A percentile compares a stretch with the other conserved stretches of the same genome.
These are phyloP conservation scores for Acipenser transmontanus DNA, from an alignment of 2,797 vertebrate species.

Conservation along the genomic window DNA sequence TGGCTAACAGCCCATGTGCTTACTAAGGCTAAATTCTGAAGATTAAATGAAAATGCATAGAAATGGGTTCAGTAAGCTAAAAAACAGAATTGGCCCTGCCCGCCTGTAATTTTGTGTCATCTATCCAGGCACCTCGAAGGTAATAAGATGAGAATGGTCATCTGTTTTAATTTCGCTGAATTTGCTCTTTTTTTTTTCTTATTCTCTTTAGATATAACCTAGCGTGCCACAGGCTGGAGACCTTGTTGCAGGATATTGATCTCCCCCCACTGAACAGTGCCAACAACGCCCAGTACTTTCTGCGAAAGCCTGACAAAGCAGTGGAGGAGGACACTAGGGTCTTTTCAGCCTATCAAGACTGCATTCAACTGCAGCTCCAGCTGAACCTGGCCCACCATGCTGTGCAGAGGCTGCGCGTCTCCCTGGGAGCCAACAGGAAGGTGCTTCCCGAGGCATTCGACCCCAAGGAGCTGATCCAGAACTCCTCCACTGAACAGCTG, in stretches of 20 bases:
- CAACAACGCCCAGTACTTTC: conserved; percentile 96
- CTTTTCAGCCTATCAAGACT: conserved; percentile 97
- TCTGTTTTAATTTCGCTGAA: neutral
- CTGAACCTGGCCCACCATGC: conserved; percentile 94
- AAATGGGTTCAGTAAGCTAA: no score
- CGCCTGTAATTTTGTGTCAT: no score
- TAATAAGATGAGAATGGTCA: no score
- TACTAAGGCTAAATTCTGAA: no score
- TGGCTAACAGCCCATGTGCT: no score
- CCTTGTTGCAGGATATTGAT: conserved; percentile 92
- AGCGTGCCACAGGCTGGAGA: conserved; percentile 94
- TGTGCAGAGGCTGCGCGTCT: conserved; percentile 87
- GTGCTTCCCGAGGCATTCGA: conserved; percentile 51
- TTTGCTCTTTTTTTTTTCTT: neutral
- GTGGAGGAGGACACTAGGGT: conserved; percentile 95
- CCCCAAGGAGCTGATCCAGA: conserved; percentile 78
- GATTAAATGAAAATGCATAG: no score
- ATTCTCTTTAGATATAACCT: conserved; percentile 78
- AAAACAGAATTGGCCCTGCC: no score
- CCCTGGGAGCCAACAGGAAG: conserved; percentile 80
- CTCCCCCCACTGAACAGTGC: conserved; percentile 94
- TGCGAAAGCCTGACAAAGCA: conserved; percentile 94
- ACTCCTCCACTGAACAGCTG: conserved; percentile 91
- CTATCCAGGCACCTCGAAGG: no score
- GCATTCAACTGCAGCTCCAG: conserved; percentile 93